Conservation (phyloP, 2,113 vertebrate genomes). For the Cyanoramphus novaezelandiae region DNA sequence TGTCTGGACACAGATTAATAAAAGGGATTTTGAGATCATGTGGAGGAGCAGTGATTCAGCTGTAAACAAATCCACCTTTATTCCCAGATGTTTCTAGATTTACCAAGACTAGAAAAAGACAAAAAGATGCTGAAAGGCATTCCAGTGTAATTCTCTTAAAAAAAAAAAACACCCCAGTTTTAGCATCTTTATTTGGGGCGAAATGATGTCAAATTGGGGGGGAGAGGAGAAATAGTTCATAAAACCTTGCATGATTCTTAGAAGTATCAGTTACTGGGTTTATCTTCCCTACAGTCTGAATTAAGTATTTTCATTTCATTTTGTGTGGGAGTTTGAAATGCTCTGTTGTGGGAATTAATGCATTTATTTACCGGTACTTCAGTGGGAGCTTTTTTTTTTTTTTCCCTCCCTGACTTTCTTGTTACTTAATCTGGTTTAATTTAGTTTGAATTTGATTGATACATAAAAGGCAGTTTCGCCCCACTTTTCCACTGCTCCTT, state of each 20-base stretch:
- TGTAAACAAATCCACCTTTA: not conserved
- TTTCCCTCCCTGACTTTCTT: not conserved
- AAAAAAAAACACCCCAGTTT: not conserved
- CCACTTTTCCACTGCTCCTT: not conserved
- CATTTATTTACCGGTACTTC: not conserved
- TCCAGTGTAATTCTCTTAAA: not conserved
- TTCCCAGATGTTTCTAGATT: not conserved
- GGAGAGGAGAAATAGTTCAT: not conserved
- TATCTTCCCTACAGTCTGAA: not conserved
- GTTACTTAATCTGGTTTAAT: conserved; percentile 48
- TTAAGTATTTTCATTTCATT: conserved; percentile 6
- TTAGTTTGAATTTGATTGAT: conserved; percentile 8
- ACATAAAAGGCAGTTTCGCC: not conserved
- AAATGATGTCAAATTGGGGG: not conserved
- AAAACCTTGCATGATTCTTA: not conserved
- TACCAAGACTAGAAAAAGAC: not conserved
- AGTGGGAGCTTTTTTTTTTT: not conserved
- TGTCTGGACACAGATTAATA: not conserved
- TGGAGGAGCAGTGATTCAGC: not conserved
- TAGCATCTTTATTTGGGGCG: not conserved
- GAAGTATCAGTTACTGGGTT: not conserved
- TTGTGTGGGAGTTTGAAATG: not conserved
- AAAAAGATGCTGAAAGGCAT: not conserved
- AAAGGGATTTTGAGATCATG: not conserved
- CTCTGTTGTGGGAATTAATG: not conserved